These are phyloP conservation scores for Collichthys lucidus DNA, from an alignment of 2,113 vertebrate genomes.

Conservation along the genomic window DNA sequence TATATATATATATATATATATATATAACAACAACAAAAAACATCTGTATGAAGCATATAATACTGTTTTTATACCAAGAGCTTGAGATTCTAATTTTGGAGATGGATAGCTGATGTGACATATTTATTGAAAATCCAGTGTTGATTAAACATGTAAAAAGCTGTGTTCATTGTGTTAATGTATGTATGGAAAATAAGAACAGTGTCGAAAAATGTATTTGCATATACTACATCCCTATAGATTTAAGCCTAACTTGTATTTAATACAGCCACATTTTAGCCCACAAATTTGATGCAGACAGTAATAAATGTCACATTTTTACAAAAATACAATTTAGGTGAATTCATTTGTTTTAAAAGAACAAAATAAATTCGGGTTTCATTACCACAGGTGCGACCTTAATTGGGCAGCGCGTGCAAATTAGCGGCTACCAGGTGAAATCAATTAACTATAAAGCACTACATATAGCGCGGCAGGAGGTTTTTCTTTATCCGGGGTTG, in stretches of 20 bases:
- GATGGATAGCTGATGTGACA: too few species aligned
- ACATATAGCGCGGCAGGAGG: neutral
- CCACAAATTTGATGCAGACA: neutral
- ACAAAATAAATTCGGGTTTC: neutral
- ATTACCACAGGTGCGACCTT: neutral
- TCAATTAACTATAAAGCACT: conserved; percentile 7
- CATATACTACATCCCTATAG: too few species aligned
- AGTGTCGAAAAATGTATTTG: too few species aligned
- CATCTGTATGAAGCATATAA: too few species aligned
- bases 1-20: too few species aligned
- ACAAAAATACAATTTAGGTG: neutral
- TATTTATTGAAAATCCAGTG: neutral
- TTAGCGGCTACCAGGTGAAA: conserved; percentile 37
- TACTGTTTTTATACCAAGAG: neutral
- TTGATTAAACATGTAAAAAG: too few species aligned
- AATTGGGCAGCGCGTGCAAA: neutral
- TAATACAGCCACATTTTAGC: too few species aligned
- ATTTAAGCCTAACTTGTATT: neutral
- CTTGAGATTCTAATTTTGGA: neutral
- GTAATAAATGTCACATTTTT: neutral
- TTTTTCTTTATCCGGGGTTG: neutral
- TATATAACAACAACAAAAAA: too few species aligned
- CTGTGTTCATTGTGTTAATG: too few species aligned
- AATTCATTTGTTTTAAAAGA: neutral
- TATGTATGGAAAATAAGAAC: neutral